Percentiles rank a stretch among this genome's conserved stretches.
These are phyloP conservation scores for Drosophila greeni DNA, from an alignment of 2,888 invertebrate species.

Conservation along the genomic window DNA sequence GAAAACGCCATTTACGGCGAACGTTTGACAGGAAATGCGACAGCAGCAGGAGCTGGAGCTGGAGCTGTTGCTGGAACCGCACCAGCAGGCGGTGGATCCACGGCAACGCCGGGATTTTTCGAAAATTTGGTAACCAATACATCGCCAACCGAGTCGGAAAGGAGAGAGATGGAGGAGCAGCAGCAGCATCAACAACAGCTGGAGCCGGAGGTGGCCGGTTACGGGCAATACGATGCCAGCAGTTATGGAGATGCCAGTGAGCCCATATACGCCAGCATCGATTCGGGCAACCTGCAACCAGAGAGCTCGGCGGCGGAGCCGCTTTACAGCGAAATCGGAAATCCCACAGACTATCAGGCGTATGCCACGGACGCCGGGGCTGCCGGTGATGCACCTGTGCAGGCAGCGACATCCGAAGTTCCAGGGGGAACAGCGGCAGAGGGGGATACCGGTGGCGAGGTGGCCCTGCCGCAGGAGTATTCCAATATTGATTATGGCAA, in stretches of 20 bases:
- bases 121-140: constrained; percentile 59
- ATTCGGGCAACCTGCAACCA: constrained; percentile 45
- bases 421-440: constrained; percentile 11
- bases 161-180: constrained; percentile 10
- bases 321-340: constrained; percentile 64
- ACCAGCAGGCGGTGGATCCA: neutral
- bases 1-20: constrained; percentile 79
- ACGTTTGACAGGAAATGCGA: constrained; percentile 62
- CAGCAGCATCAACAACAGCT: constrained; percentile 16
- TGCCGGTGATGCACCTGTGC: constrained; percentile 23
- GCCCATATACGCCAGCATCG: constrained; percentile 64
- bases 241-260: constrained; percentile 47
- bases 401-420: constrained; percentile 13
- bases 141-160: constrained; percentile 21
- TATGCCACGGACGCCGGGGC: constrained; percentile 51
- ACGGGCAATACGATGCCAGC: constrained; percentile 51
- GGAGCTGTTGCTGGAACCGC: constrained; percentile 32
- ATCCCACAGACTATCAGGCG: constrained; percentile 59
- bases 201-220: constrained; percentile 41
- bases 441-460: constrained; percentile 18
- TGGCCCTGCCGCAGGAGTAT: constrained; percentile 61
- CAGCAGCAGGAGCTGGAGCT: constrained; percentile 21
- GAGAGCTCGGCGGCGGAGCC: constrained; percentile 48
- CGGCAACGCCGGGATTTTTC: constrained; percentile 52
- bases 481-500: constrained; percentile 72